These are phyloP conservation scores for Parazoanthus swiftii DNA, from an alignment of 92 coral and sea anemone species.

Conservation along the genomic window DNA sequence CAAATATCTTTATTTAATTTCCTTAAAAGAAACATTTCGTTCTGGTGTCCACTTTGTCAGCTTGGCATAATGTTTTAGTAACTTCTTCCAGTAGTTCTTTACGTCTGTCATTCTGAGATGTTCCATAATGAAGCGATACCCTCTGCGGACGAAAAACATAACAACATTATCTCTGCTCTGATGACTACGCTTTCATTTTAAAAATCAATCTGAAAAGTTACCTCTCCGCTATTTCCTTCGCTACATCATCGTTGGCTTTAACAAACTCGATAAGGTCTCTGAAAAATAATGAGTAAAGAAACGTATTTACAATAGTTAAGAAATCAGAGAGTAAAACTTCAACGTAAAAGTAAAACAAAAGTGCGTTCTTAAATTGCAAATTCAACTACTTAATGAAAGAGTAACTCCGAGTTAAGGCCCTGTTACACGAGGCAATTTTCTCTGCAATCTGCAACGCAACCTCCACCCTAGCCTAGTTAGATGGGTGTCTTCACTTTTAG, in stretches of 20 bases:
- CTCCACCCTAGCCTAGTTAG: no score
- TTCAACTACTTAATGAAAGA: background rate
- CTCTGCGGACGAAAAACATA: conserved; percentile 49
- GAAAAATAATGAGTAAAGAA: background rate
- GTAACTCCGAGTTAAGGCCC: no score
- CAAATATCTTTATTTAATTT: conserved; percentile 56
- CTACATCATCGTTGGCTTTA: conserved; percentile 81
- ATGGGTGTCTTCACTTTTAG: no score
- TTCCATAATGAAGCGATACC: conserved; percentile 82
- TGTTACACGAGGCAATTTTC: no score
- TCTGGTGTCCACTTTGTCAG: conserved; percentile 78
- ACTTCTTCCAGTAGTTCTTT: conserved; percentile 84
- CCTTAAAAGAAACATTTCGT: conserved; percentile 60
- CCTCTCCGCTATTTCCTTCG: conserved; percentile 81
- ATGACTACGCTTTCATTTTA: background rate
- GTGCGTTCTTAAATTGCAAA: background rate
- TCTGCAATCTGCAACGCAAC: no score
- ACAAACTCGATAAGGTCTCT: conserved; percentile 94
- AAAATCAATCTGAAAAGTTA: conserved; percentile 13
- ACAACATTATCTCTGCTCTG: background rate
- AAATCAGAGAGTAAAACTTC: background rate
- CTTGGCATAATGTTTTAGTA: conserved; percentile 82
- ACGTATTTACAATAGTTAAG: no score
- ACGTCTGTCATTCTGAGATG: conserved; percentile 95
- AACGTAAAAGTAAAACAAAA: background rate